Evolutionary conservation across 2,113 vertebrate genomes (phyloP), one percentile per base, ranked within the genome.

Genomic region (Syngnathus typhle): DNA sequence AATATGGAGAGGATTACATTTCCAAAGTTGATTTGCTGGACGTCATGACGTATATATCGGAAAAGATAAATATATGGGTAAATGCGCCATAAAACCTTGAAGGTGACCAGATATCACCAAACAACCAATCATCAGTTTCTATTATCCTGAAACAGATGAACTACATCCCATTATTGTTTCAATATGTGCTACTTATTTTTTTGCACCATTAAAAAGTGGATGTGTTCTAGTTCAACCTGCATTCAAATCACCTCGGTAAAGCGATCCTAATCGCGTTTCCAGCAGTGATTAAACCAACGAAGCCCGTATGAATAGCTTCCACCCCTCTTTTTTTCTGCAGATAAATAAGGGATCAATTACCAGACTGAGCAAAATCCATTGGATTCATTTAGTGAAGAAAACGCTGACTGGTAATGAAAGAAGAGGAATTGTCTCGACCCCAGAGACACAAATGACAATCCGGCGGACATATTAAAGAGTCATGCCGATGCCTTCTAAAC

Each of bases 391-490:
- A 66, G 38, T 47, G 41, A 60, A 46, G 68, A 37, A 64, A 69
- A 72, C 51, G 27, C 58, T 61, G n/a, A 19, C n/a, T 12, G 13
- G 63, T 12, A 56, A 80, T 54, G 69, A 76, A 83, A 39, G 69
- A 60, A 1, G 38, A 72, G 43, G 63, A 69, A 83, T 81, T 82
- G 63, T 27, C 32, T 69, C 21, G 59, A 63, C 44, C 49, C 62
- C 7, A 67, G 67, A 70, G 67, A 77, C 15, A 18, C 55, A 36
- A 36, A 58, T 58, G 36, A 36, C 12, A 68, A 75, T 65, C 55
- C 64, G 70, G 55, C 59, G 13, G 60, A 78, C 78, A 75, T 66
- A 72, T 65, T 55, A 49, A 41, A 72, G 49, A 38, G 64, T 64
- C 64, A 51, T 60, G 37, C 68, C 18, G 67, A 70, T 15, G 0